Evolutionary conservation across 2,888 invertebrate genomes (phyloP).

Genomic region (Drosophila niveifrons): DNA sequence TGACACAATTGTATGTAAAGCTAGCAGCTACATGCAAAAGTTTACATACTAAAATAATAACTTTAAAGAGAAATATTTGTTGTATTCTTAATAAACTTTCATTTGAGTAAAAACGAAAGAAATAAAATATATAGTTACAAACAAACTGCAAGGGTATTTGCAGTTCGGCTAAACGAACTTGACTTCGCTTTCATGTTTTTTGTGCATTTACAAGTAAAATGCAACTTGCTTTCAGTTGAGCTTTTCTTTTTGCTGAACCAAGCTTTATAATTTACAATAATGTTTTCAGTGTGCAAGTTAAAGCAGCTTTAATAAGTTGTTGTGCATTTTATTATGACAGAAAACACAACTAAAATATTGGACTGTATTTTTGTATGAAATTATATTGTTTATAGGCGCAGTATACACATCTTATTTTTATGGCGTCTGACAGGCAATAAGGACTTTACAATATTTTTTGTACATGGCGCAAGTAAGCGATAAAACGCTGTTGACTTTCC

Average conservation of each 20-base stretch:
- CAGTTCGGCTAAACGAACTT: background rate
- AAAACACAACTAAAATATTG: background rate
- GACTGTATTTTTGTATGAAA: background rate
- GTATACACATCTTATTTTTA: background rate
- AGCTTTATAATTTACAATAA: slow-evolving; percentile 46
- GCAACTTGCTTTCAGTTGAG: slow-evolving; percentile 47
- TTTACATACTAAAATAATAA: background rate
- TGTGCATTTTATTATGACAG: slow-evolving; percentile 16
- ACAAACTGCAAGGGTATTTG: background rate
- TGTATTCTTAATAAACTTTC: background rate
- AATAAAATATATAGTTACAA: background rate
- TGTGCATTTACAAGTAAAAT: slow-evolving; percentile 62
- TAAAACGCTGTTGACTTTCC: background rate
- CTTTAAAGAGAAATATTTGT: background rate
- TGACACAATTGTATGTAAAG: background rate
- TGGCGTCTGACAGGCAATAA: background rate
- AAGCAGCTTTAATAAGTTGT: slow-evolving; percentile 43
- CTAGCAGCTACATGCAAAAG: background rate
- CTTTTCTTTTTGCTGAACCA: background rate
- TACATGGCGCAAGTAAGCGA: background rate
- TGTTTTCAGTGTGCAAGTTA: slow-evolving; percentile 28
- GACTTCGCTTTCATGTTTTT: slow-evolving; percentile 2
- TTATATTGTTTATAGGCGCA: background rate
- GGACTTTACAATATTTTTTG: background rate
- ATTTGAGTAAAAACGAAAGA: background rate